Evolutionary conservation across 1,140 invertebrate genomes (phyloP).

Genomic region (Brachionus plicatilis): DNA sequence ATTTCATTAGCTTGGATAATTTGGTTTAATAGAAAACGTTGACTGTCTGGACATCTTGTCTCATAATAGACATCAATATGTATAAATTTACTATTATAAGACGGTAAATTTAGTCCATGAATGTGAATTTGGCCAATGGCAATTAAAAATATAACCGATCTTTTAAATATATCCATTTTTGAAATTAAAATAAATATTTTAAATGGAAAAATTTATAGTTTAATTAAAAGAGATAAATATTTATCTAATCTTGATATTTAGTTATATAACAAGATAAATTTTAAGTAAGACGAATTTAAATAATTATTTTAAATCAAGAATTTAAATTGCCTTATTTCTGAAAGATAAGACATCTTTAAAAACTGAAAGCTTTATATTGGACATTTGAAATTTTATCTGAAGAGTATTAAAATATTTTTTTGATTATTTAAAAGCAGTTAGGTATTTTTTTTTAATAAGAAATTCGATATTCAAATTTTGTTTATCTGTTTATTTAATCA

Average conservation of each 20-base stretch:
- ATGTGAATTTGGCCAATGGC: not conserved
- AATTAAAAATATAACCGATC: not conserved
- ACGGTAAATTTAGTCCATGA: not conserved
- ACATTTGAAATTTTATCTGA: not conserved
- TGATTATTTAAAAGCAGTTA: no score
- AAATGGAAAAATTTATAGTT: not conserved
- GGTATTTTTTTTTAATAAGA: no score
- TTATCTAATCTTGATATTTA: not conserved
- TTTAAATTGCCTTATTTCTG: not conserved
- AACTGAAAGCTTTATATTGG: no score
- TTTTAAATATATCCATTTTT: not conserved
- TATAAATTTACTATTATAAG: not conserved
- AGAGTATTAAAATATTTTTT: not conserved
- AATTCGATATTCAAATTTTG: no score
- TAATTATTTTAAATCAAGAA: not conserved
- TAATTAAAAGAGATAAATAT: not conserved
- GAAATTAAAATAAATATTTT: not conserved
- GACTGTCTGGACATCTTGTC: constrained; percentile 30
- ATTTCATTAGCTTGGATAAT: not conserved
- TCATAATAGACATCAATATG: constrained; percentile 34
- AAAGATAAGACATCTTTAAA: not conserved
- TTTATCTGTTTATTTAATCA: no score
- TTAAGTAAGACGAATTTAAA: not conserved
- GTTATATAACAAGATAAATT: not conserved
- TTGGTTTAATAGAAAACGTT: not conserved